Evolutionary conservation across 2,797 vertebrate species (phyloP), one percentile per base, ranked within the genome.

Genomic region (Sebastes melanostomus): DNA sequence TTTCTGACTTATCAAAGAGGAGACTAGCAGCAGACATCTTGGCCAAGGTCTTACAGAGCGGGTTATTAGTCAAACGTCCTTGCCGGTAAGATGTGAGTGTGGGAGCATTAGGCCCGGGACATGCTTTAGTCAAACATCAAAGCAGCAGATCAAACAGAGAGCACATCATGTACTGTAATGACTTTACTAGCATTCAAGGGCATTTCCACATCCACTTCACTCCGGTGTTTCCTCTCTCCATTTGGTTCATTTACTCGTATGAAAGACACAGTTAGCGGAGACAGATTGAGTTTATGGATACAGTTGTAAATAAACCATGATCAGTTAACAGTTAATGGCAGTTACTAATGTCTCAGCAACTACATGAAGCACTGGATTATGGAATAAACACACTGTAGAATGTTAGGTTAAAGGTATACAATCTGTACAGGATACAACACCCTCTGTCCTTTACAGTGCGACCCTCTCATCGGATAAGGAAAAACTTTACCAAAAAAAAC

Each of bases 131-230:
- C 71, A 76, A 59, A 77, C 70, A 81, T 75, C 75, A 84, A 75
- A 83, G 75, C 75, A 34, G 68, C 65, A 80, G 58, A 78, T 84
- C 69, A 87, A 75, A 84, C 50, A 75, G 61, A 72, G 11, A 46
- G 46, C 46, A 55, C 77, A 67, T 60, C 70, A 25, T 81, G 27
- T 50, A 65, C 50, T 65, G 36, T 50, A 67, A 75, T 61, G 69
- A 75, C 52, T 78, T 56, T 18, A 18, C 20, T 5, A 3, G 56
- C 30, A 75, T 75, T 83, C 72, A 84, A 75, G 65, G 73, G 34
- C 66, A 63, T 78, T 69, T 78, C 38, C 58, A 72, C 42, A 62
- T 69, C 27, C 61, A 62, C 52, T 79, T 55, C 16, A 75, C 78
- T 86, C 54, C 42, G 29, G 27, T 27, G 38, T 46, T 60, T 72